Base-by-base conservation (phyloP, 2,888 invertebrate genomes). In the Acrobasis suavella region DNA sequence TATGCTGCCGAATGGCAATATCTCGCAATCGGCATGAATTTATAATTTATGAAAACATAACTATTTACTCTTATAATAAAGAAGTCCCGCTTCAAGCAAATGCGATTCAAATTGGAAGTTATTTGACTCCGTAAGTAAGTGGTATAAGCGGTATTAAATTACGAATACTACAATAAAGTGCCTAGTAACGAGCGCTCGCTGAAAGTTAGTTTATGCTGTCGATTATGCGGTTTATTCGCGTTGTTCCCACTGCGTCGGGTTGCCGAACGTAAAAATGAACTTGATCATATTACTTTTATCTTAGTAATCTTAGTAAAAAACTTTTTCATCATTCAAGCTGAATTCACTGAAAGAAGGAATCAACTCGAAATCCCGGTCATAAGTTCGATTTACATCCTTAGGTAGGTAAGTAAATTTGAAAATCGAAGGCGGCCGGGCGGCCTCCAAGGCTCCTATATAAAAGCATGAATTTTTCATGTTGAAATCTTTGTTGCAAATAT, bases 101-200 rank as follows among this genome's bases (percentile, higher is more conserved):
- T 56, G 56, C 56, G 56, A 56, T 56, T 56, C 56, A 56, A 56
- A 56, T 56, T 56, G 56, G 56, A 56, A 56, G 56, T 56, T 56
- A 56, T 56, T 56, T 46, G 56, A 56, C 39, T 56, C 17, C 56
- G 42, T 42, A 56, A 56, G 56, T 56, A 56, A 56, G 56, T 39
- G 16, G 56, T 56, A 42, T 56, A 46, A 56, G 56, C 56, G 56
- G 39, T 56, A 12, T 56, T 56, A 56, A 56, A 56, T 56, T 56
- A 56, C 56, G 22, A 56, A 56, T 56, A 56, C 42, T 56, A 42
- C 17, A 51, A 60, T 60, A 60, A 60, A 60, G 50, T 50, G 60
- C 16, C 37, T 42, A 39, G 51, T 60, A 60, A 60, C 60, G 60
- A 60, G 60, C 39, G 12, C 17, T 38, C 51, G 50, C 60, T 51